Evolutionary conservation across 2,888 invertebrate species (phyloP).

Genomic region (Pristionchus arcanus): DNA sequence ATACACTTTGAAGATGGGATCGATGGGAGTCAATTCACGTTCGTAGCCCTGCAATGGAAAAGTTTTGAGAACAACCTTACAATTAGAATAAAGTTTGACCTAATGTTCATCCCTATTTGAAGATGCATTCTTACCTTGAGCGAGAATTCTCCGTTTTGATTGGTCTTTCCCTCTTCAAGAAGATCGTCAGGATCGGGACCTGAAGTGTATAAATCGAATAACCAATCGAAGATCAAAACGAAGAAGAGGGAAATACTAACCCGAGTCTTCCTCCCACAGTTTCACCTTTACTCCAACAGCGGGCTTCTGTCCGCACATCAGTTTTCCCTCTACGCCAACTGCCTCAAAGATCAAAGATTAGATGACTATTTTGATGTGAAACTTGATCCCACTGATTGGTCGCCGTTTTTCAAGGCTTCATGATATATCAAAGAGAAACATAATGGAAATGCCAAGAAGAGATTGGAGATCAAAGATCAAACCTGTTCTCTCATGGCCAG

Average conservation of each 20-base stretch:
- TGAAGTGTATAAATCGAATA: neutral
- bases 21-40: slow-evolving; percentile 69
- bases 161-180: slow-evolving; percentile 68
- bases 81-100: too few relatives aligned
- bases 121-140: slow-evolving; percentile 56
- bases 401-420: too few relatives aligned
- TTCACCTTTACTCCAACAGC: slow-evolving; percentile 68
- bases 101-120: too few relatives aligned
- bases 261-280: slow-evolving; percentile 72
- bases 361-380: neutral
- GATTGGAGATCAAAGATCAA: slow-evolving; percentile 19
- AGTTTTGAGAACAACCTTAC: neutral
- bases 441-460: neutral
- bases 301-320: slow-evolving; percentile 67
- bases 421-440: too few relatives aligned
- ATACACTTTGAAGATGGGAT: slow-evolving; percentile 70
- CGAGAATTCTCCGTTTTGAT: slow-evolving; percentile 65
- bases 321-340: slow-evolving; percentile 61
- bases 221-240: neutral
- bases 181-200: slow-evolving; percentile 72
- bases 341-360: slow-evolving; percentile 30
- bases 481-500: slow-evolving; percentile 70
- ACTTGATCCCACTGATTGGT: too few relatives aligned
- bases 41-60: slow-evolving; percentile 60
- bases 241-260: slow-evolving; percentile 48